Base-by-base conservation (phyloP, 2,888 invertebrate genomes). In the Aspidiotus rigidus region DNA sequence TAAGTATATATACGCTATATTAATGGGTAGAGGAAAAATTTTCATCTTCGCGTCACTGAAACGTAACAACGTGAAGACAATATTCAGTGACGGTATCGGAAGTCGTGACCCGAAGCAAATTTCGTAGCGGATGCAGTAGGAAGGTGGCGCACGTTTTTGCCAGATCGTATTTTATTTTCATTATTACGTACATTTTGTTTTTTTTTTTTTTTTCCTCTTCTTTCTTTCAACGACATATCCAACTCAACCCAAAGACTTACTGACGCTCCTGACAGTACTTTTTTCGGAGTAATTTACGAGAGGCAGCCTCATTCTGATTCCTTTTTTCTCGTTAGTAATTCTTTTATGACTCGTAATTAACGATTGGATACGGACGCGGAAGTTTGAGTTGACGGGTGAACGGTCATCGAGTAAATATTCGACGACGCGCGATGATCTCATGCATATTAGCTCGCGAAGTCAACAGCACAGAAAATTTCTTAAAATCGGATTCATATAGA, bases 301-400 rank as follows among this genome's bases (percentile, higher is more conserved):
- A 28, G 28, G 28, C 28, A 28, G 28, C 28, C 28, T 28, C 28
- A 28, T 28, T 28, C 28, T 28, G 28, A 28, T 28, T 28, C 28
- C 17, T 55, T 55, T 55, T 55, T 55, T 55, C 17, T n/a, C 16
- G 41, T 56, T 55, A 56, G 41, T 55, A 57, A 55, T 44, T 64
- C 42, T 64, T 64, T 42, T 17, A 16, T 64, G 13, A 17, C 28
- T 17, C 28, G 64, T 69, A 69, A 69, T 69, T 69, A 69, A 62
- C 69, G 62, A 69, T 69, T 69, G 69, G 69, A 69, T 69, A 69
- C 69, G 69, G 62, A 54, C 69, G 69, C 69, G 69, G 55, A 54
- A 13, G 60, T 64, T 64, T 55, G 44, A 60, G 60, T 60, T 67
- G 55, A 59, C 67, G 67, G 67, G 60, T 67, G 67, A 67, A 57